Conservation (phyloP, 2,797 vertebrate species). For the Hafferia zeledoni region DNA sequence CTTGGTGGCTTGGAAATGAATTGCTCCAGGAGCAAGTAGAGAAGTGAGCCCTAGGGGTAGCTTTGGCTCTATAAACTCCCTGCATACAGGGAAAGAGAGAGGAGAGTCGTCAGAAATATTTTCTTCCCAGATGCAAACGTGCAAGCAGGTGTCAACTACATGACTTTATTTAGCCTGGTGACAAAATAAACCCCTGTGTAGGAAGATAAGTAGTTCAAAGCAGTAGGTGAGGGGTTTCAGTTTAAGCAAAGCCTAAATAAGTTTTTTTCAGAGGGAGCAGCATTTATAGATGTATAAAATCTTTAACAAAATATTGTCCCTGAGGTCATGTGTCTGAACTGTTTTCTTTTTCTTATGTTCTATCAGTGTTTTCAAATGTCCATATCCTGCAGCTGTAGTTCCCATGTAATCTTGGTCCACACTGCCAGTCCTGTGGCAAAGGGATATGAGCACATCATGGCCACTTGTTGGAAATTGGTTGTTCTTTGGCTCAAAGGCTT, state of each 20-base stretch:
- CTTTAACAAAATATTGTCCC: not conserved
- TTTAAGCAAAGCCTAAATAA: slow-evolving; percentile 5
- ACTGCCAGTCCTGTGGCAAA: not conserved
- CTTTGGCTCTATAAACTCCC: slow-evolving; percentile 31
- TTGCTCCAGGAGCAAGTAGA: not conserved
- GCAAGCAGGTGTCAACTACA: slow-evolving; percentile 31
- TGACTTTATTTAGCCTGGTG: slow-evolving; percentile 18
- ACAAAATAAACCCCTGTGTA: slow-evolving; percentile 22
- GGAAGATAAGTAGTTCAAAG: slow-evolving; percentile 49
- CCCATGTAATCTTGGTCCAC: not conserved
- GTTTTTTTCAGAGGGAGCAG: slow-evolving; percentile 15
- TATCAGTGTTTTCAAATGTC: slow-evolving; percentile 9
- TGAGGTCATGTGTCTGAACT: not conserved
- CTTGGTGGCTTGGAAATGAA: not conserved
- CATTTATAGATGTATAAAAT: not conserved
- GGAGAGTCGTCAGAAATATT: not conserved
- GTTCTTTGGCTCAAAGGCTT: not conserved
- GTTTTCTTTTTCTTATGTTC: not conserved
- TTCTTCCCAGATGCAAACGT: slow-evolving; percentile 26
- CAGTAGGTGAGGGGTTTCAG: not conserved
- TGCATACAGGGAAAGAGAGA: not conserved
- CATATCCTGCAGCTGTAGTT: not conserved
- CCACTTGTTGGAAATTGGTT: not conserved
- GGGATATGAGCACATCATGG: not conserved
- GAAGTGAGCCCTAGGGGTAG: slow-evolving; percentile 17